Evolutionary conservation across 2,797 vertebrate genomes (phyloP).

Genomic region (Chelmon rostratus): DNA sequence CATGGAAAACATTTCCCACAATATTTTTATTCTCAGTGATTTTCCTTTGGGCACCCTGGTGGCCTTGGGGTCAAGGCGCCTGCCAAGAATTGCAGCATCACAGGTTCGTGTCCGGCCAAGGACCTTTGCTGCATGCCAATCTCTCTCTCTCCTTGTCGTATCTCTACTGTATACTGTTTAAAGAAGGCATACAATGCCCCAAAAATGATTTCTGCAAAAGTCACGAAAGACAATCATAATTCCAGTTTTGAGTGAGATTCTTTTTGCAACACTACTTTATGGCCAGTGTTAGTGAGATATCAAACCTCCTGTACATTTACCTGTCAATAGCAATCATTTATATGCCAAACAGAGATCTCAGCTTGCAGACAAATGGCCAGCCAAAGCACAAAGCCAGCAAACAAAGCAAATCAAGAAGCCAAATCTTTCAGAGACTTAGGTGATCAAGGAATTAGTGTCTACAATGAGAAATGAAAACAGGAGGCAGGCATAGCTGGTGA

Average conservation of each 20-base stretch:
- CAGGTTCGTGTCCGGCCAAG: not conserved
- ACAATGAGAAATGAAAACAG: constrained; percentile 63
- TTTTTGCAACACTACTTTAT: not conserved
- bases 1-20: not conserved
- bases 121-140: not conserved
- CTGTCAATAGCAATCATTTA: constrained; percentile 2
- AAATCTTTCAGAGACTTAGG: constrained; percentile 40
- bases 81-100: constrained; percentile 1
- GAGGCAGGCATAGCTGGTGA: constrained; percentile 47
- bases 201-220: not conserved
- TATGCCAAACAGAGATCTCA: constrained; percentile 5
- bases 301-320: not conserved
- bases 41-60: not conserved
- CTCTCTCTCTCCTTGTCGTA: not conserved
- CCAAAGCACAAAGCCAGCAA: constrained; percentile 37
- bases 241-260: not conserved
- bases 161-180: not conserved
- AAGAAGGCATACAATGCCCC: not conserved
- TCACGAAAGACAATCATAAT: not conserved
- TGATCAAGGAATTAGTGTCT: constrained; percentile 56
- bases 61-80: constrained; percentile 6
- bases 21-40: not conserved
- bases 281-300: not conserved
- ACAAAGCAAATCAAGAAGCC: constrained; percentile 32
- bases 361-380: constrained; percentile 16